A percentile compares a stretch with the other conserved stretches of the same genome.
Conservation (phyloP, 1,140 invertebrate genomes). For the Dinoponera quadriceps region DNA sequence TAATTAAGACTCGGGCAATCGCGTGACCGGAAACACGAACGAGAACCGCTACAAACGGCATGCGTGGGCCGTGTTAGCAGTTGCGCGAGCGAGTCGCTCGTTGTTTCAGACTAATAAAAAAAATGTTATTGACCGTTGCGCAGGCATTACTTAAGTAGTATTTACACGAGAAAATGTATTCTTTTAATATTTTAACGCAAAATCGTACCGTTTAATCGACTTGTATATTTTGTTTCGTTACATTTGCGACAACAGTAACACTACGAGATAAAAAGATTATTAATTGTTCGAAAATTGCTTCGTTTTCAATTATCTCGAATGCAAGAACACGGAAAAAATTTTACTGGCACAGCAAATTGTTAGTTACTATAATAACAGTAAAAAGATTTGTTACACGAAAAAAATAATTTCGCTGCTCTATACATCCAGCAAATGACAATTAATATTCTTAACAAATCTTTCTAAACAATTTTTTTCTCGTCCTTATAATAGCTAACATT, state of each 20-base stretch:
- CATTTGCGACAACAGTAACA: neutral
- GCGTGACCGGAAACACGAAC: conserved; percentile 69
- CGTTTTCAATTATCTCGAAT: neutral
- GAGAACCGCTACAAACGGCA: conserved; percentile 48
- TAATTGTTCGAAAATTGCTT: neutral
- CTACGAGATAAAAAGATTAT: neutral
- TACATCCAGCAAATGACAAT: too few relatives aligned
- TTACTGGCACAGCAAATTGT: too few relatives aligned
- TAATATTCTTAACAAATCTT: too few relatives aligned
- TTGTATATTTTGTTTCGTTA: neutral
- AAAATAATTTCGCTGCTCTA: too few relatives aligned
- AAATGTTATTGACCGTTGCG: conserved; percentile 2
- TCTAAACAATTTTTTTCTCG: too few relatives aligned
- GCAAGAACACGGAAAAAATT: too few relatives aligned
- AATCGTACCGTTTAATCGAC: neutral
- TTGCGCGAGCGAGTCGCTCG: conserved; percentile 28
- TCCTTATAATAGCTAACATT: too few relatives aligned
- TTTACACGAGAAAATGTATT: too few relatives aligned
- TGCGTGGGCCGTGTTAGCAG: conserved; percentile 64
- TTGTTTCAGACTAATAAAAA: conserved; percentile 16
- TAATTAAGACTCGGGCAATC: conserved; percentile 61
- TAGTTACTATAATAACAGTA: too few relatives aligned
- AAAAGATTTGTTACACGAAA: too few relatives aligned
- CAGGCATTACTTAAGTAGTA: neutral
- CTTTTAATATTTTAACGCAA: too few relatives aligned